Conservation (phyloP, 2,888 invertebrate genomes). For the Cheilosia impressa region DNA sequence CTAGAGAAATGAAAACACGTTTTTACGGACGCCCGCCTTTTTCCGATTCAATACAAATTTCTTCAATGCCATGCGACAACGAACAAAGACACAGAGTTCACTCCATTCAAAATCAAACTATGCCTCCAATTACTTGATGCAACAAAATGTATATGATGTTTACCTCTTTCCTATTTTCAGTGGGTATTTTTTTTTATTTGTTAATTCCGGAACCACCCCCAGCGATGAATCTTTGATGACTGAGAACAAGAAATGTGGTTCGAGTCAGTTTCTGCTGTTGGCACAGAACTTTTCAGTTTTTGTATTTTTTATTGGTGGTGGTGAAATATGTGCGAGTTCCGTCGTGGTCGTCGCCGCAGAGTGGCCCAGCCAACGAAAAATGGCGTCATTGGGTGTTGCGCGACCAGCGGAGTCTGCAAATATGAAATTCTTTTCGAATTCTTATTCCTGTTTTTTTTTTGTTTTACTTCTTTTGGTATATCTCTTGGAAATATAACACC, state of each 20-base stretch:
- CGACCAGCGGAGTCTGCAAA: conserved; percentile 73
- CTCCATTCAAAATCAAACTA: conserved; percentile 19
- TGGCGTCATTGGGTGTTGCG: conserved; percentile 75
- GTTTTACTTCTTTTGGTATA: conserved; percentile 3
- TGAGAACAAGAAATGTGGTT: conserved; percentile 45
- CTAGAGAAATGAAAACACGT: conserved; percentile 51
- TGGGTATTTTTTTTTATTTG: not conserved
- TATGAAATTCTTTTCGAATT: conserved; percentile 1
- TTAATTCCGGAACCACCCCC: conserved; percentile 53
- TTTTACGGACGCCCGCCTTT: conserved; percentile 63
- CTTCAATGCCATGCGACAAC: conserved; percentile 50
- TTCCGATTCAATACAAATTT: conserved; percentile 23
- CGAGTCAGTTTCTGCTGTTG: conserved; percentile 35
- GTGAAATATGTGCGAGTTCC: conserved; percentile 66
- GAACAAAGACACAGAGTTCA: conserved; percentile 44
- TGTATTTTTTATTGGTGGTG: conserved; percentile 54
- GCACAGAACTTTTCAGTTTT: conserved; percentile 48
- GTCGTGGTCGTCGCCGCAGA: conserved; percentile 68
- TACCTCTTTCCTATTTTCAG: conserved; percentile 51
- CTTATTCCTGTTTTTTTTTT: conserved; percentile 3
- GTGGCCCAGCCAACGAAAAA: conserved; percentile 74
- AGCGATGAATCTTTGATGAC: conserved; percentile 44
- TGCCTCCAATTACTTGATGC: conserved; percentile 18
- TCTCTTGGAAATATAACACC: not conserved
- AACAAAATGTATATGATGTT: conserved; percentile 1